Conservation (phyloP, 2,888 invertebrate species). For the Tenthredo scrophulariae region DNA sequence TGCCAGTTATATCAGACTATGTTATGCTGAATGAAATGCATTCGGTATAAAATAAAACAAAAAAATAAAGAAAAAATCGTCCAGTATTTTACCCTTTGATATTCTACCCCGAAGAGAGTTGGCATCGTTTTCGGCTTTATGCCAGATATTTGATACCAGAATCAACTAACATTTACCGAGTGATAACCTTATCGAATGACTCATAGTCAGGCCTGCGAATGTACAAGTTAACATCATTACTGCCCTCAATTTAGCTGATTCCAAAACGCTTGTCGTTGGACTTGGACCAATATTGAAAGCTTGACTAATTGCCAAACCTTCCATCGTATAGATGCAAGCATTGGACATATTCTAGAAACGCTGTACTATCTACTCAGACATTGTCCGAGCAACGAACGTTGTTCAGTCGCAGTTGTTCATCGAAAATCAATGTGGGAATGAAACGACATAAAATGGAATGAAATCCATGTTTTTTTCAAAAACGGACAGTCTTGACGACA, state of each 20-base stretch:
- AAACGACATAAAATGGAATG: not conserved
- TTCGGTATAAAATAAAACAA: too few species aligned
- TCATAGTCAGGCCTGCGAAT: not conserved
- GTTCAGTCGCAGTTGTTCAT: not conserved
- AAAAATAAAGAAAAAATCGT: not conserved
- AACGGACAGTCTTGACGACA: too few species aligned
- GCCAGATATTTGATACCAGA: slow-evolving; percentile 5
- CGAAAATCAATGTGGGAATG: not conserved
- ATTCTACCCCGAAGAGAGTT: not conserved
- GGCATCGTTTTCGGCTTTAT: slow-evolving; percentile 12
- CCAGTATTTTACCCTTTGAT: not conserved
- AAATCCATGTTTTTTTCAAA: not conserved
- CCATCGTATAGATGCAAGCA: too few species aligned
- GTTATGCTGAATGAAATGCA: not conserved
- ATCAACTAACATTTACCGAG: not conserved
- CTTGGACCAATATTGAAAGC: slow-evolving; percentile 46
- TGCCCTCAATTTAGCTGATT: slow-evolving; percentile 36
- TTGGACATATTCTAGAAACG: not conserved
- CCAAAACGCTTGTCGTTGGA: not conserved
- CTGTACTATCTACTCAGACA: not conserved
- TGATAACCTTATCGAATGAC: slow-evolving; percentile 8
- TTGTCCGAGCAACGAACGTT: not conserved
- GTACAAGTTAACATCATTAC: slow-evolving; percentile 33
- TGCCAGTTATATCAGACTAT: not conserved
- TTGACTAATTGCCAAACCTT: slow-evolving; percentile 40